Conservation (phyloP, 2,888 invertebrate species). For the Hirtodrosophila confusa region DNA sequence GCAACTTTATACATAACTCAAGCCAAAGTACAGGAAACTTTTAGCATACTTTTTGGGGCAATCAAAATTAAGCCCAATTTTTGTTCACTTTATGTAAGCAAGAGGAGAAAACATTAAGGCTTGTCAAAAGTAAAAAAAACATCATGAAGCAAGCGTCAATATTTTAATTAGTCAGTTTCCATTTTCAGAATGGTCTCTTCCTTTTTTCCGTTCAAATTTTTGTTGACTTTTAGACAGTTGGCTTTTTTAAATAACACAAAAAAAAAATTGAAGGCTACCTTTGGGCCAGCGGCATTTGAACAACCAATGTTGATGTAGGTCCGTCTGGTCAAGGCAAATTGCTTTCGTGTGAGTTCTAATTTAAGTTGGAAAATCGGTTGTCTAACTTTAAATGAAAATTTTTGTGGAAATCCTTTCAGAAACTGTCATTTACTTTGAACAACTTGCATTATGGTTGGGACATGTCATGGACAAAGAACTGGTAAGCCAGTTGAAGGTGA, state of each 20-base stretch:
- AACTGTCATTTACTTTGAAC: neutral
- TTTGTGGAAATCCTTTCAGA: constrained; percentile 3
- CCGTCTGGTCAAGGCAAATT: constrained; percentile 31
- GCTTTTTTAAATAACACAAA: constrained; percentile 1
- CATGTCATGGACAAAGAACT: too few species aligned
- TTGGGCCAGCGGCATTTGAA: constrained; percentile 16
- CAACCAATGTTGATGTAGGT: constrained; percentile 40
- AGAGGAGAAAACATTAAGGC: constrained; percentile 38
- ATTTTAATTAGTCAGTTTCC: constrained; percentile 66
- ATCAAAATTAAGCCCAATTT: constrained; percentile 55
- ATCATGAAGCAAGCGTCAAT: constrained; percentile 31
- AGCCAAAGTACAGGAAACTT: constrained; percentile 38
- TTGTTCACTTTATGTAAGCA: constrained; percentile 26
- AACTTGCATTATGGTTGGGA: too few species aligned
- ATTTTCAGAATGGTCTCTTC: neutral
- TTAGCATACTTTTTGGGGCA: constrained; percentile 51
- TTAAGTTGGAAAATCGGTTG: constrained; percentile 23
- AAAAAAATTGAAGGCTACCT: constrained; percentile 16
- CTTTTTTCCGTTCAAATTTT: constrained; percentile 14
- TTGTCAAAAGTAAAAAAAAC: constrained; percentile 10
- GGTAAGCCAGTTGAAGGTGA: too few species aligned
- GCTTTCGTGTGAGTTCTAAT: constrained; percentile 23
- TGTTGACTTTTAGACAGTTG: constrained; percentile 18
- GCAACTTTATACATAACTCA: constrained; percentile 33
- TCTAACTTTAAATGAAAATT: constrained; percentile 26